phyloP scores from a whole-genome alignment of 2,113 vertebrate genomes.

The Phrynosoma blainvillii region DNA sequence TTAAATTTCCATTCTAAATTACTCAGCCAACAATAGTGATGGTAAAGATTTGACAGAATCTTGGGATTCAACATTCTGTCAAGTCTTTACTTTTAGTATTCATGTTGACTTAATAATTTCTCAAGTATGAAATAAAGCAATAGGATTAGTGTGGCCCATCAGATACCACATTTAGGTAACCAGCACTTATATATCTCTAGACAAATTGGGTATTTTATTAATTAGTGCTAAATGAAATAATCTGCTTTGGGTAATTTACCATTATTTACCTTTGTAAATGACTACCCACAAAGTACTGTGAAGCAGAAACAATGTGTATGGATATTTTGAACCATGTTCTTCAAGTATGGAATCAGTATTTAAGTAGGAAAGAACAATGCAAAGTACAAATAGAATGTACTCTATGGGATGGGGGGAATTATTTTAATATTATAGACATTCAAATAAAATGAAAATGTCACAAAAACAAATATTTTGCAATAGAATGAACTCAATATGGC shows the following conservation, averaged over 20 bases:
- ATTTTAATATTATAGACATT: neutral
- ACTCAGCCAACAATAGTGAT: neutral
- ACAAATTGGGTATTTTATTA: slow-evolving; percentile 49
- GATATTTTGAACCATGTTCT: neutral
- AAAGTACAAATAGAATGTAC: neutral
- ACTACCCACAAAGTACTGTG: neutral
- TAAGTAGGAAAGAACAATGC: neutral
- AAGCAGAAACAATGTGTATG: neutral
- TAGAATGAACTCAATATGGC: neutral
- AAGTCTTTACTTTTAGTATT: too few species aligned
- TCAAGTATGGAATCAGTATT: accelerated
- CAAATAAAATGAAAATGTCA: neutral
- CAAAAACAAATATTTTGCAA: neutral
- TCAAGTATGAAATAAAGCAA: slow-evolving; percentile 46
- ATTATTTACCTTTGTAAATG: slow-evolving; percentile 20
- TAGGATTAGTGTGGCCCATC: slow-evolving; percentile 58
- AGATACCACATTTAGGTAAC: slow-evolving; percentile 44
- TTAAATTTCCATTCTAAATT: neutral
- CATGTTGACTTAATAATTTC: too few species aligned
- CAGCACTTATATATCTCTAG: neutral
- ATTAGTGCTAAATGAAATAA: slow-evolving; percentile 28
- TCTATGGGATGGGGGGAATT: neutral
- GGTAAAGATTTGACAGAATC: slow-evolving; percentile 43
- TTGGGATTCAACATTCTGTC: slow-evolving; percentile 21
- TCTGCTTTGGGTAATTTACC: slow-evolving; percentile 40